Conservation (phyloP, 2,113 vertebrate species). For the Pseudonaja textilis region DNA sequence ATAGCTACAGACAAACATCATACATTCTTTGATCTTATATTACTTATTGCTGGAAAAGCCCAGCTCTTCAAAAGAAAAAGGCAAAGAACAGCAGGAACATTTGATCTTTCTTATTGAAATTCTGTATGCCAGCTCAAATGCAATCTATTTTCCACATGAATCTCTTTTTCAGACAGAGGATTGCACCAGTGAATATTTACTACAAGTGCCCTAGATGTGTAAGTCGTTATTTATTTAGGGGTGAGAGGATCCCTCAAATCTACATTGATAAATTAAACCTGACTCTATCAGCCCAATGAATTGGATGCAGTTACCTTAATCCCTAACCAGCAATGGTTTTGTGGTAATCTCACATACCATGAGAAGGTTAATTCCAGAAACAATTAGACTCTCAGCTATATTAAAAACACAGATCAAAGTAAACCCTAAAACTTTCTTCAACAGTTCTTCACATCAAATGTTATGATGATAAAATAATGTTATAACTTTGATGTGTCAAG, state of each 20-base stretch:
- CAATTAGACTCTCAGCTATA: background rate
- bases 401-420: background rate
- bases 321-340: background rate
- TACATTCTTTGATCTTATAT: background rate
- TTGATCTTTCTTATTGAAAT: background rate
- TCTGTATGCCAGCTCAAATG: background rate
- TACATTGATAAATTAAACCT: background rate
- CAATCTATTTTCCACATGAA: background rate
- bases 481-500: background rate
- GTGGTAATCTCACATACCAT: background rate
- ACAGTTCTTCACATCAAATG: background rate
- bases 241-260: background rate
- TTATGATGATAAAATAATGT: background rate
- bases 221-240: background rate
- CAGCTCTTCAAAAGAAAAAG: background rate
- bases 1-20: background rate
- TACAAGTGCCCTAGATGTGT: background rate
- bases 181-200: background rate
- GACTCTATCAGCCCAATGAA: background rate
- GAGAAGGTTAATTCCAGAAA: background rate
- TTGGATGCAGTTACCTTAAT: background rate
- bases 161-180: background rate
- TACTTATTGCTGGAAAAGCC: background rate
- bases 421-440: background rate
- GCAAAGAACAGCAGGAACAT: background rate